phyloP scores from a whole-genome alignment of 2,888 invertebrate genomes.

The Spatulosminthurus flaviceps region DNA sequence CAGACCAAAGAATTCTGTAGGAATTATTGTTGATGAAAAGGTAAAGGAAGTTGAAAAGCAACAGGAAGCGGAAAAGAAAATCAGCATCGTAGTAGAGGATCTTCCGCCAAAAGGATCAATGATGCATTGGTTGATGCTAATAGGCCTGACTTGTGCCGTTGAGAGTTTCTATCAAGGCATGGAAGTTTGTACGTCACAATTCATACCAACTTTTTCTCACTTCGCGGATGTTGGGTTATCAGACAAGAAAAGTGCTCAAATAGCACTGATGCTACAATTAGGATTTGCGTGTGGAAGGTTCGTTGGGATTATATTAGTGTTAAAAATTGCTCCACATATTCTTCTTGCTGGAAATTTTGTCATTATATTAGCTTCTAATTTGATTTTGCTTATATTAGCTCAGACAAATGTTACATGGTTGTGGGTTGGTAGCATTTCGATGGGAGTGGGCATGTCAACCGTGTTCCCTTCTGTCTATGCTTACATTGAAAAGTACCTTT shows the following conservation, averaged over 20 bases:
- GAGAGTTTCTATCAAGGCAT: conserved; percentile 49
- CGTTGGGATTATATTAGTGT: conserved; percentile 15
- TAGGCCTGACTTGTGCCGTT: conserved; percentile 42
- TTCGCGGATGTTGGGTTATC: not conserved
- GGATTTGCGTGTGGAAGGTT: conserved; percentile 23
- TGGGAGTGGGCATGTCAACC: conserved; percentile 51
- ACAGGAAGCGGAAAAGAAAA: not conserved
- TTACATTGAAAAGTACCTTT: conserved; percentile 51
- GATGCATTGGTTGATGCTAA: conserved; percentile 24
- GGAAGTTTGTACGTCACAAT: conserved; percentile 45
- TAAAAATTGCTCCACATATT: conserved; percentile 10
- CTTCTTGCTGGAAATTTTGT: conserved; percentile 15
- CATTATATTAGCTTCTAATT: not conserved
- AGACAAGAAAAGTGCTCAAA: not conserved
- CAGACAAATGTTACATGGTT: not conserved
- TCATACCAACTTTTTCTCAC: conserved; percentile 22
- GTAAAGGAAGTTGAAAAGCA: not conserved
- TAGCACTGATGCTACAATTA: not conserved
- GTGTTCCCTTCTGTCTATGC: conserved; percentile 42
- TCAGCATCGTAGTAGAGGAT: too few species aligned
- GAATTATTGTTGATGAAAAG: not conserved
- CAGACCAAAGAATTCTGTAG: not conserved
- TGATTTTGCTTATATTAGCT: conserved; percentile 2
- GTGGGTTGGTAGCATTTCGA: conserved; percentile 27
- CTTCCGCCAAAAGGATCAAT: not conserved